Percentiles rank a stretch among this genome's conserved stretches.
These are phyloP conservation scores for Ciconia stormi DNA, from an alignment of 2,113 vertebrate genomes.

Conservation along the genomic window DNA sequence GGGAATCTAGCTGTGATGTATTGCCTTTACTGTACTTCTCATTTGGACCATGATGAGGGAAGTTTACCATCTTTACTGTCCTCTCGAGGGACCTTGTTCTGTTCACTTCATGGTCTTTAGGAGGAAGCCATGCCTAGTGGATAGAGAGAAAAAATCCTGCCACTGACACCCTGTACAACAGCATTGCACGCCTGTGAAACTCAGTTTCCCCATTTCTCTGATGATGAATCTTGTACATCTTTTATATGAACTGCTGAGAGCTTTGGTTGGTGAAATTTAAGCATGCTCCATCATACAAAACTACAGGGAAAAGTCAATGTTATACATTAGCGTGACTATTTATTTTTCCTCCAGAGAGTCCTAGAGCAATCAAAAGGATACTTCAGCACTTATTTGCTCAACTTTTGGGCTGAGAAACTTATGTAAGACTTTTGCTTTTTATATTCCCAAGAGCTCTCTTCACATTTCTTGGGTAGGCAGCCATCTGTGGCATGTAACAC, in stretches of 20 bases:
- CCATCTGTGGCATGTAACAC: slow-evolving; percentile 29
- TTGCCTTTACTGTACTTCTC: background rate
- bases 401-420: slow-evolving; percentile 36
- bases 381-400: slow-evolving; percentile 19
- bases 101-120: background rate
- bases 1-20: slow-evolving; percentile 15
- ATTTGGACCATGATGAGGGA: slow-evolving; percentile 22
- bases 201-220: background rate
- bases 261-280: background rate
- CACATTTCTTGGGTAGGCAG: slow-evolving; percentile 18
- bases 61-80: background rate
- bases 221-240: background rate
- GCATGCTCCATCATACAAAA: background rate
- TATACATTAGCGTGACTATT: background rate
- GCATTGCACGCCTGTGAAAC: background rate
- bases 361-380: background rate
- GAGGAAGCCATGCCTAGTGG: background rate
- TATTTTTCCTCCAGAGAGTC: slow-evolving; percentile 9
- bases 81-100: background rate
- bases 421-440: slow-evolving; percentile 32
- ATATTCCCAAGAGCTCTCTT: slow-evolving; percentile 19
- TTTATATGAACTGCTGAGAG: background rate
- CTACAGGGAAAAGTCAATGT: background rate
- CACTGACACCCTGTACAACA: background rate
- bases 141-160: background rate